Percentiles rank a stretch among this genome's conserved stretches.
Evolutionary conservation across 2,888 invertebrate species (phyloP).

Genomic region (Penaeus monodon): DNA sequence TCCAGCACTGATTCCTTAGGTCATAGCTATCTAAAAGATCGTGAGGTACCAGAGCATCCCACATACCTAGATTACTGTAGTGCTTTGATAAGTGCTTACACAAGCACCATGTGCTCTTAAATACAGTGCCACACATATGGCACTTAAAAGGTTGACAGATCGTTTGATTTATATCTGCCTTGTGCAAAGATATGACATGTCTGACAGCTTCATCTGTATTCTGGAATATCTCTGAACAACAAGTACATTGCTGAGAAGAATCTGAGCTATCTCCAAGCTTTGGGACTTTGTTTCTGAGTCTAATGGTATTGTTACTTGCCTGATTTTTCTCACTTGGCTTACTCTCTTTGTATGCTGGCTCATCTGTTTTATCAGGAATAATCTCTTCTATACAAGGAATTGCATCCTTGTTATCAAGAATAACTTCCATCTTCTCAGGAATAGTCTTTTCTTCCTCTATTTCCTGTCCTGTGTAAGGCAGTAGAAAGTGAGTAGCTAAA

Average conservation of each 20-base stretch:
- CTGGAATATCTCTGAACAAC: constrained; percentile 26
- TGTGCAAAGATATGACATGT: constrained; percentile 38
- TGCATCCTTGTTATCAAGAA: no score
- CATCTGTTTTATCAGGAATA: no score
- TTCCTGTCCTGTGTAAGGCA: background rate
- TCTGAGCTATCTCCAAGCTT: background rate
- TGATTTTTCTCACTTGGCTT: no score
- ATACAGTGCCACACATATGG: constrained; percentile 31
- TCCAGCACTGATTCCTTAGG: constrained; percentile 39
- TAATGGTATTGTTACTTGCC: no score
- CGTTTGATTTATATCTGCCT: background rate
- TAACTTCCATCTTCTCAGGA: background rate
- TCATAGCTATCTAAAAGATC: constrained; percentile 29
- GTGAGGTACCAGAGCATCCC: constrained; percentile 41
- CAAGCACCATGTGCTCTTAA: constrained; percentile 38
- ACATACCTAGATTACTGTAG: constrained; percentile 37
- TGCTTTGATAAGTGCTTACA: constrained; percentile 44
- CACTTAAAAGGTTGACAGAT: constrained; percentile 1
- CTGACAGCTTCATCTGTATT: background rate
- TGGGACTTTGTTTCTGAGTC: background rate
- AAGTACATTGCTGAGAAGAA: background rate
- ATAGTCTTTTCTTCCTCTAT: background rate
- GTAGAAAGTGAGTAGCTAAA: constrained; percentile 44
- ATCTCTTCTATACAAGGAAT: no score
- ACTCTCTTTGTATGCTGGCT: no score